A percentile compares a stretch with the other conserved stretches of the same genome.
These are phyloP conservation scores for Melanocharis versteri DNA, from an alignment of 2,113 vertebrate species.

Conservation along the genomic window DNA sequence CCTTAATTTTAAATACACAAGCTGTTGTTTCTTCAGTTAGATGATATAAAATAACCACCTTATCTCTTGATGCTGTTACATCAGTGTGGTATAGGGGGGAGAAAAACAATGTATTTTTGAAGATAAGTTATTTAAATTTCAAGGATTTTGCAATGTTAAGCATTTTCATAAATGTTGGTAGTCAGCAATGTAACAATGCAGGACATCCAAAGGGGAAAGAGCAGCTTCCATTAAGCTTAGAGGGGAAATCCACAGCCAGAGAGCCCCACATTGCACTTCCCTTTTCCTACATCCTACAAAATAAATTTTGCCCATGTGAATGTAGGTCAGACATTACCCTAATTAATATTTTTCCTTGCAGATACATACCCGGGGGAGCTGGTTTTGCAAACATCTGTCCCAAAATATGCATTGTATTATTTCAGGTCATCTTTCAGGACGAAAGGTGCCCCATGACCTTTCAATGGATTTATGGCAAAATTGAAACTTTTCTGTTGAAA, in stretches of 20 bases:
- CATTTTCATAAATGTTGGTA: background rate
- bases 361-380: background rate
- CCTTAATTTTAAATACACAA: background rate
- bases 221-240: background rate
- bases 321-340: background rate
- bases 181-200: rapidly evolving
- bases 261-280: background rate
- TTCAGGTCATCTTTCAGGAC: background rate
- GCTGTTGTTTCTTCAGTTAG: background rate
- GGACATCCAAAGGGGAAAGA: background rate
- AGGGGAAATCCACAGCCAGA: background rate
- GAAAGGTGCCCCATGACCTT: background rate
- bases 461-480: background rate
- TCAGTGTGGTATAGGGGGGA: background rate
- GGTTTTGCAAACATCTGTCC: background rate
- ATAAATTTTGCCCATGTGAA: background rate
- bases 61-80: background rate
- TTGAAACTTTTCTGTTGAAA: background rate
- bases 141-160: background rate
- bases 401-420: rapidly evolving
- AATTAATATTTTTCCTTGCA: background rate
- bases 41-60: background rate
- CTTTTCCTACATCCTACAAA: background rate
- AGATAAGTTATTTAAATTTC: background rate
- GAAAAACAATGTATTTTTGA: background rate